Percentiles rank a stretch among this genome's conserved stretches.
Conservation (phyloP, 2,113 vertebrate genomes). For the Chrysemys picta region DNA sequence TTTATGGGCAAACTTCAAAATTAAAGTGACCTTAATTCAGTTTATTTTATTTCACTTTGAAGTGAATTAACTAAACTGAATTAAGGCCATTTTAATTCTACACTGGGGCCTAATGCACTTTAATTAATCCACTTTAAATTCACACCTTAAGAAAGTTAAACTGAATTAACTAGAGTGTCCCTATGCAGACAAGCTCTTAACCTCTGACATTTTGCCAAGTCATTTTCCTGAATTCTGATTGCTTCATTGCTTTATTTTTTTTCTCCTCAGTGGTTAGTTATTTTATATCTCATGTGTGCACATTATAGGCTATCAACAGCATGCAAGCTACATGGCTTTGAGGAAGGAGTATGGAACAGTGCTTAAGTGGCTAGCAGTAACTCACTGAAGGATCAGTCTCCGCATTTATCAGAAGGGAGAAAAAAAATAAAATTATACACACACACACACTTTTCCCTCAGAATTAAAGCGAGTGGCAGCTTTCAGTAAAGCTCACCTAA, state of each 20-base stretch:
- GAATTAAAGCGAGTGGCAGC: not conserved
- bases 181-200: not conserved
- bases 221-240: not conserved
- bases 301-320: not conserved
- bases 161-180: too few relatives aligned
- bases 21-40: not conserved
- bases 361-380: not conserved
- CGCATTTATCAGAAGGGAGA: not conserved
- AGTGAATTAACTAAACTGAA: not conserved
- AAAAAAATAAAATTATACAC: not conserved
- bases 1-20: not conserved
- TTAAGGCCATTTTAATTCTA: not conserved
- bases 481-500: not conserved
- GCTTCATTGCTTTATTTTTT: not conserved
- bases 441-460: not conserved
- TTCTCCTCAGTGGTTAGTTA: not conserved
- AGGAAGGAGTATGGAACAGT: not conserved
- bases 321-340: accelerated
- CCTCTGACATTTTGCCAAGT: not conserved
- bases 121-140: not conserved
- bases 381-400: not conserved
- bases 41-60: not conserved
- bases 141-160: not conserved
- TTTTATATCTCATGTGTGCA: accelerated
- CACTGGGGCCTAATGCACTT: not conserved